These are phyloP conservation scores for Polyploca ridens DNA, from an alignment of 2,888 invertebrate species.

Conservation along the genomic window DNA sequence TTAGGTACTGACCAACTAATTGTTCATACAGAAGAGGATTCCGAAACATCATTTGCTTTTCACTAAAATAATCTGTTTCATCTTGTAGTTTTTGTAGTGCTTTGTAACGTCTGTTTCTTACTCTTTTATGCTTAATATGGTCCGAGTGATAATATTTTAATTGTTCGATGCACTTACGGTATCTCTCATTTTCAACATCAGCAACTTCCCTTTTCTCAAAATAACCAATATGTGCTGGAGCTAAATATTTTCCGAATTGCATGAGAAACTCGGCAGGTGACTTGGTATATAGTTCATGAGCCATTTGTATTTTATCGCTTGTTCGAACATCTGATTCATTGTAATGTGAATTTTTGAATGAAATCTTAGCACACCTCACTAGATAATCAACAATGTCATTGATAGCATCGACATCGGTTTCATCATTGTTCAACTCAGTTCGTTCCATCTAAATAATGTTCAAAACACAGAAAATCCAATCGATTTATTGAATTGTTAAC, in stretches of 20 bases:
- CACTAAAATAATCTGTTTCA: conserved; percentile 92
- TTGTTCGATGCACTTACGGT: conserved; percentile 86
- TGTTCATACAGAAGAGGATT: conserved; percentile 96
- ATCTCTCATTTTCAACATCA: conserved; percentile 76
- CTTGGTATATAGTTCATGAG: conserved; percentile 84
- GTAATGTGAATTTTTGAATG: conserved; percentile 93
- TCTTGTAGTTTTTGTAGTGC: conserved; percentile 90
- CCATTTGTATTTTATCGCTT: conserved; percentile 89
- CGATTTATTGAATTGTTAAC: no score
- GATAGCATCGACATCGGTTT: conserved; percentile 64
- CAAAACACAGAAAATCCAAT: no score
- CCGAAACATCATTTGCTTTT: conserved; percentile 96
- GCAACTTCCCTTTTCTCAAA: conserved; percentile 79
- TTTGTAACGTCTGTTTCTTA: conserved; percentile 92
- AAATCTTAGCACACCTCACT: conserved; percentile 84
- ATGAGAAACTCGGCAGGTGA: conserved; percentile 89
- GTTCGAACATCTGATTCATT: conserved; percentile 89
- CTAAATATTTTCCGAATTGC: conserved; percentile 90
- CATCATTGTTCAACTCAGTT: conserved; percentile 28
- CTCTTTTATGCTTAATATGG: conserved; percentile 76
- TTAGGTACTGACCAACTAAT: conserved; percentile 93
- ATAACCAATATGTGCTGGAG: conserved; percentile 87
- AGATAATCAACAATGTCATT: conserved; percentile 86
- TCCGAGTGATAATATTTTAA: conserved; percentile 84
- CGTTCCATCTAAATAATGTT: neutral